Conservation (phyloP, 2,797 vertebrate species). For the Cyprinella venusta region DNA sequence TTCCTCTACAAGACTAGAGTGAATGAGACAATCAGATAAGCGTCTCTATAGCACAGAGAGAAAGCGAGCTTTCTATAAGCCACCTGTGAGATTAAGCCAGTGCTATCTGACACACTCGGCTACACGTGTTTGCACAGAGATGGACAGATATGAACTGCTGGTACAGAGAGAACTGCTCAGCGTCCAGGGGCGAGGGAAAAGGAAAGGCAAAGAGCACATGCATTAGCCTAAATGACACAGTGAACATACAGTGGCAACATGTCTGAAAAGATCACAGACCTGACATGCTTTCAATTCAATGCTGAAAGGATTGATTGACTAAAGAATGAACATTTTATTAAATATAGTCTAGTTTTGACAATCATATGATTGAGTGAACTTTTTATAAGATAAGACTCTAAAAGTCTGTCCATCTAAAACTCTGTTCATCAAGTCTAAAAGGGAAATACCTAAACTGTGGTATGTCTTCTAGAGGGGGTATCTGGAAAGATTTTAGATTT, state of each 20-base stretch:
- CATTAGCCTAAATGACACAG: not conserved
- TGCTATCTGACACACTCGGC: conserved; percentile 45
- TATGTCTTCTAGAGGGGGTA: not conserved
- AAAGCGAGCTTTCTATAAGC: conserved; percentile 29
- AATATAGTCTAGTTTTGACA: not conserved
- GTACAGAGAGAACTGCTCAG: conserved; percentile 18
- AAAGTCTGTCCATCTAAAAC: too few relatives aligned
- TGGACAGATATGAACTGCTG: conserved; percentile 44
- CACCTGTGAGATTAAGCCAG: conserved; percentile 43
- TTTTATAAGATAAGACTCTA: not conserved
- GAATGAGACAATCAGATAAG: conserved; percentile 50
- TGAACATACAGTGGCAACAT: not conserved
- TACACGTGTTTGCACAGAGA: conserved; percentile 34
- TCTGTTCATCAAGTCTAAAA: not conserved
- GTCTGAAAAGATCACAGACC: not conserved
- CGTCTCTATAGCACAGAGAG: conserved; percentile 30
- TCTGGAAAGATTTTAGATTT: not conserved
- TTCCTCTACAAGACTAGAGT: conserved; percentile 36
- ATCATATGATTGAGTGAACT: not conserved
- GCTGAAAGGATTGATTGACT: not conserved
- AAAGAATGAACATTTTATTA: not conserved
- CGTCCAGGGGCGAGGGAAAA: not conserved
- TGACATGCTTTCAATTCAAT: not conserved
- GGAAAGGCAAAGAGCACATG: too few relatives aligned
- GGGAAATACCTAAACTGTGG: not conserved